phyloP scores from a whole-genome alignment of 2,888 invertebrate genomes.

The Phaedon cochleariae region DNA sequence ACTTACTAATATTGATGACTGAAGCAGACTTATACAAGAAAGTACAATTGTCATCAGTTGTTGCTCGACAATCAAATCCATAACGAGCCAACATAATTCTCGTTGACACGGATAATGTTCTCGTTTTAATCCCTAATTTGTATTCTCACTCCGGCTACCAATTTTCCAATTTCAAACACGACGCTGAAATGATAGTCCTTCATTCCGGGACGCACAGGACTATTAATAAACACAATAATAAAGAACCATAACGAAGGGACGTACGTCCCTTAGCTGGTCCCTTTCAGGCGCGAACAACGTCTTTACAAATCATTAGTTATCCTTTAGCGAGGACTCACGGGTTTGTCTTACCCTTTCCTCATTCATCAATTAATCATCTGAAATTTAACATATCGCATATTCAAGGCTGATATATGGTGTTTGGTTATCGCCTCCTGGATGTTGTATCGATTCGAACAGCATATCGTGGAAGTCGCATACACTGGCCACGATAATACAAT shows the following conservation, averaged over 20 bases:
- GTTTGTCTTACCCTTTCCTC: conserved; percentile 43
- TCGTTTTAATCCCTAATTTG: conserved; percentile 31
- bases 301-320: conserved; percentile 63
- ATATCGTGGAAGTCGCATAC: conserved; percentile 17
- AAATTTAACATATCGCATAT: conserved; percentile 56
- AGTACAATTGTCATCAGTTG: neutral
- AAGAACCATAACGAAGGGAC: conserved; percentile 46
- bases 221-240: conserved; percentile 52
- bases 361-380: conserved; percentile 58
- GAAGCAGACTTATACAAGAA: too few species aligned
- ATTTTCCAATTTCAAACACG: conserved; percentile 36
- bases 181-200: conserved; percentile 36
- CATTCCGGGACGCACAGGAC: conserved; percentile 45
- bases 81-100: neutral
- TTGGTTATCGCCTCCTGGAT: conserved; percentile 34
- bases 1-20: too few species aligned
- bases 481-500: too few species aligned
- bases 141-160: conserved; percentile 23
- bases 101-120: neutral
- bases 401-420: conserved; percentile 43
- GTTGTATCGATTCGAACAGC: conserved; percentile 15
- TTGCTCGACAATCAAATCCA: neutral
- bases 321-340: conserved; percentile 51
- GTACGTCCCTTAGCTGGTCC: conserved; percentile 46
- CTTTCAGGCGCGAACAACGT: conserved; percentile 56